Evolutionary conservation across 2,888 invertebrate species (phyloP), one percentile per base, ranked within the genome.

Genomic region (Lochmaea capreae): DNA sequence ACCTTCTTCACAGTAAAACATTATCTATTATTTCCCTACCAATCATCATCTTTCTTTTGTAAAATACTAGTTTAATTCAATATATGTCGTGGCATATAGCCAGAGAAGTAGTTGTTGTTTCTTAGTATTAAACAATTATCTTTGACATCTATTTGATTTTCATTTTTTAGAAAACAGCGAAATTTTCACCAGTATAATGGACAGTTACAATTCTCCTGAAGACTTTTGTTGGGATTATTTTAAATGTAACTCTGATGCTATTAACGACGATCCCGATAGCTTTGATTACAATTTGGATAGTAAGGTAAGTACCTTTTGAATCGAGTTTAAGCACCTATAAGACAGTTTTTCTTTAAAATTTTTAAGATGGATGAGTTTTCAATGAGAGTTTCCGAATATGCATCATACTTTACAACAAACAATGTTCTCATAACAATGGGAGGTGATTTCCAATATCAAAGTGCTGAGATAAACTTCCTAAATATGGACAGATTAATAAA

Each of bases 351-450:
- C 42, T 66, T 42, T 39, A 42, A 54, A 33, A n/a, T 39, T 39
- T 65, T 63, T 65, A 46, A 62, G 67, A 11, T 39, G 10, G 12
- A 57, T n/a, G 54, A 39, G n/a, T 67, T 67, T 67, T 63, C 80
- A 71, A 80, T 18, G 72, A 79, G 71, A 86, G 87, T 78, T 76
- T 82, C 5, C 78, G 80, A 10, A 81, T 81, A 72, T 82, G 85
- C 14, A 72, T 68, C 77, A 18, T 84, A 84, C 88, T 87, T 89
- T 0, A 78, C 81, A 66, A 90, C 91, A 3, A 89, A 90, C 73
- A 89, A 93, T 81, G 87, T 92, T 9, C 87, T 91, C 79, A 85
- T 92, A 79, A 89, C 92, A 1, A 92, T 92, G 92, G 93, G 92
- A 2, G 89, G 89, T 65, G 92, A 93, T 84, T 93, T 93, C 83